Conservation (phyloP, 2,888 invertebrate species). For the Cetonia aurata region DNA sequence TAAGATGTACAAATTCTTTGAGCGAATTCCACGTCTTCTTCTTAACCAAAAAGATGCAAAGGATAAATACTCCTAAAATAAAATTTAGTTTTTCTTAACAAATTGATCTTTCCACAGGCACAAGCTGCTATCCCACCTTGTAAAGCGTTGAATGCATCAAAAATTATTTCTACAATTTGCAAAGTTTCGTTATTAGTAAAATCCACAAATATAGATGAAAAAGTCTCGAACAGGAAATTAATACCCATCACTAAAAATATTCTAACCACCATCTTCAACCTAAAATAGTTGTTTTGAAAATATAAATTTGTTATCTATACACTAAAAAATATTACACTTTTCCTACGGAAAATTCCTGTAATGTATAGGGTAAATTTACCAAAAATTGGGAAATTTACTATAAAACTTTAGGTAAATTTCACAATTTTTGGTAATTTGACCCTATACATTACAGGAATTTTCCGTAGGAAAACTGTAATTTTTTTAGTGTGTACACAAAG, state of each 20-base stretch:
- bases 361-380: no score
- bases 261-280: slow-evolving; percentile 79
- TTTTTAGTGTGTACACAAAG: slow-evolving; percentile 6
- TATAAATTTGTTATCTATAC: no score
- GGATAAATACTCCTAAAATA: slow-evolving; percentile 71
- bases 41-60: slow-evolving; percentile 80
- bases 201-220: slow-evolving; percentile 72
- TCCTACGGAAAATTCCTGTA: no score
- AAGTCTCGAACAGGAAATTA: slow-evolving; percentile 77
- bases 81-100: slow-evolving; percentile 9
- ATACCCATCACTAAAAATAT: slow-evolving; percentile 86
- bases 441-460: no score
- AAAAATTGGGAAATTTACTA: no score
- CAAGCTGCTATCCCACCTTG: slow-evolving; percentile 69
- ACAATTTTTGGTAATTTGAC: no score
- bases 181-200: slow-evolving; percentile 69
- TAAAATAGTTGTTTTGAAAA: slow-evolving; percentile 59
- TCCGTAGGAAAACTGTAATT: no score
- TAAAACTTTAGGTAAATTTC: no score
- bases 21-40: slow-evolving; percentile 70
- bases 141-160: slow-evolving; percentile 77
- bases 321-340: no score
- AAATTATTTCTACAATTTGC: slow-evolving; percentile 62
- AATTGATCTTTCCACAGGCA: neutral
- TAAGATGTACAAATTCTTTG: slow-evolving; percentile 56